These are phyloP conservation scores for Myanophis thanlyinensis DNA, from an alignment of 2,113 vertebrate species.

Conservation along the genomic window DNA sequence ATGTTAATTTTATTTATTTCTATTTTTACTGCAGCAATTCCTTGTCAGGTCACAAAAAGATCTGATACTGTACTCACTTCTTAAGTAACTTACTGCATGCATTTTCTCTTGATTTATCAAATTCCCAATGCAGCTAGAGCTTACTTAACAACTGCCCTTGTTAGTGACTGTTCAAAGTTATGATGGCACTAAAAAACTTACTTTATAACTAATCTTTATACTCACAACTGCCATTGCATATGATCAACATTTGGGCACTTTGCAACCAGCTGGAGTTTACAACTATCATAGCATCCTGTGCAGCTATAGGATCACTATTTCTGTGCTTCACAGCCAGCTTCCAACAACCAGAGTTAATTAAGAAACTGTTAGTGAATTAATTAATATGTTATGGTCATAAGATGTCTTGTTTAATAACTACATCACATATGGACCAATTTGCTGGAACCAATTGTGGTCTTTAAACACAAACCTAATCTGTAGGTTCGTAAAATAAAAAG, in stretches of 20 bases:
- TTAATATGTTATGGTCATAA: neutral
- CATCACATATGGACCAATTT: neutral
- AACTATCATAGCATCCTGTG: neutral
- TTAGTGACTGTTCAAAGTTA: neutral
- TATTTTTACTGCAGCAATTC: neutral
- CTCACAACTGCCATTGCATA: neutral
- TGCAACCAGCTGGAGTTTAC: neutral
- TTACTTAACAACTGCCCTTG: neutral
- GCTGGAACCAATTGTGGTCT: neutral
- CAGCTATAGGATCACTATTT: neutral
- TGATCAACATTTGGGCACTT: neutral
- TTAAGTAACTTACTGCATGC: neutral
- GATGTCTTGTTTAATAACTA: neutral
- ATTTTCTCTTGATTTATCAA: neutral
- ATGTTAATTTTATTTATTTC: neutral
- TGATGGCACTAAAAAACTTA: neutral
- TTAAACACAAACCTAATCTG: neutral
- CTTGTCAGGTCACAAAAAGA: neutral
- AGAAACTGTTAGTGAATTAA: neutral
- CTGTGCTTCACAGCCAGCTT: neutral
- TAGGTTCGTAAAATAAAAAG: neutral
- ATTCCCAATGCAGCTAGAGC: neutral
- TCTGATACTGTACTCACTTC: neutral
- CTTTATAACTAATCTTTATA: neutral
- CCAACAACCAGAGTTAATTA: neutral